Evolutionary conservation across 2,888 invertebrate genomes (phyloP).

Genomic region (Pristionchus entomophagus): DNA sequence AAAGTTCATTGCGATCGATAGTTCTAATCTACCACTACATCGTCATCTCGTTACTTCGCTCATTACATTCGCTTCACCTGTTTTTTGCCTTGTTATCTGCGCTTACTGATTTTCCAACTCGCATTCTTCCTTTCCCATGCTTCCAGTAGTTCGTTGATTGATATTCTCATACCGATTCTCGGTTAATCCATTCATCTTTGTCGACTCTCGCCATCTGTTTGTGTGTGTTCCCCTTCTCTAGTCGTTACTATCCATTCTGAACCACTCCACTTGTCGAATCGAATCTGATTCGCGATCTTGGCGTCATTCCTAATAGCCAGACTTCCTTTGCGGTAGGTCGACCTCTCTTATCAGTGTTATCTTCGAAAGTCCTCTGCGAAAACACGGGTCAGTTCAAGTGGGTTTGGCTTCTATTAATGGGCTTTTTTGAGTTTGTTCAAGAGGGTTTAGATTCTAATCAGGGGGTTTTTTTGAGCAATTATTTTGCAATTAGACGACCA

Average conservation of each 20-base stretch:
- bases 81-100: not conserved
- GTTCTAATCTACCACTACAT: not conserved
- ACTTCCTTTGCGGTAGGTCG: too few species aligned
- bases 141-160: not conserved
- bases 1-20: not conserved
- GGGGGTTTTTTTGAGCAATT: not conserved
- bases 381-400: too few species aligned
- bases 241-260: constrained; percentile 29
- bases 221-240: constrained; percentile 42
- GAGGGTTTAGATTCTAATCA: not conserved
- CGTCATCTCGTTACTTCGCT: not conserved
- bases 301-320: too few species aligned
- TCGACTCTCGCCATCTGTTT: constrained; percentile 35
- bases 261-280: too few species aligned
- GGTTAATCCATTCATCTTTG: constrained; percentile 13
- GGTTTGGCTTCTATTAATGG: too few species aligned
- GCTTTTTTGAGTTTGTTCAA: not conserved
- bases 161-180: constrained; percentile 29
- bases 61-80: not conserved
- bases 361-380: too few species aligned
- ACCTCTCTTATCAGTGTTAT: too few species aligned
- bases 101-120: not conserved
- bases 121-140: not conserved
- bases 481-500: not conserved
- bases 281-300: too few species aligned